phyloP scores from a whole-genome alignment of 2,888 invertebrate species.

The Calameuta filiformis region DNA sequence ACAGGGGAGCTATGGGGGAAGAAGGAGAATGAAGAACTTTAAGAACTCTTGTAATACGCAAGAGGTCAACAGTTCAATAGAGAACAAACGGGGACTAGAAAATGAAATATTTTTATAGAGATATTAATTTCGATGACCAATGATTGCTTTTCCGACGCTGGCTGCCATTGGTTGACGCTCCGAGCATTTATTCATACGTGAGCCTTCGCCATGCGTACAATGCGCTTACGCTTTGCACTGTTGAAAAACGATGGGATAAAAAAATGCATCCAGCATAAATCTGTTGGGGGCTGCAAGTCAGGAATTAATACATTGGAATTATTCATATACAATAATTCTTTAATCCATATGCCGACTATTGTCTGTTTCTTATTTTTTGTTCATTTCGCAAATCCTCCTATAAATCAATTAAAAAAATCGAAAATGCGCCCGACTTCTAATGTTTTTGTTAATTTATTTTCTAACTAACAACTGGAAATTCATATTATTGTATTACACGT shows the following conservation, averaged over 20 bases:
- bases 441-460: not conserved
- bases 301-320: not conserved
- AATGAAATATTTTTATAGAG: not conserved
- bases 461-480: not conserved
- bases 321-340: not conserved
- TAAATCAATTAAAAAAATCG: not conserved
- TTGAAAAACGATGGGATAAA: not conserved
- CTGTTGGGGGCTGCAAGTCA: not conserved
- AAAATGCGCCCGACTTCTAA: not conserved
- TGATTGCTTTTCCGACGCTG: not conserved
- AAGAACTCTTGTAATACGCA: not conserved
- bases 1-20: not conserved
- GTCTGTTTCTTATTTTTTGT: not conserved
- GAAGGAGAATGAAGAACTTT: constrained; percentile 7
- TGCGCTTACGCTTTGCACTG: not conserved
- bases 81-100: not conserved
- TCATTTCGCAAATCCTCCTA: not conserved
- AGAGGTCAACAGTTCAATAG: not conserved
- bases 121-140: not conserved
- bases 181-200: not conserved
- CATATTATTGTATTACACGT: not conserved
- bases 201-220: not conserved
- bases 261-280: not conserved
- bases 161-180: not conserved
- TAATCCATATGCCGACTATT: not conserved